Evolutionary conservation across 2,888 invertebrate genomes (phyloP).

Genomic region (Mantis religiosa): DNA sequence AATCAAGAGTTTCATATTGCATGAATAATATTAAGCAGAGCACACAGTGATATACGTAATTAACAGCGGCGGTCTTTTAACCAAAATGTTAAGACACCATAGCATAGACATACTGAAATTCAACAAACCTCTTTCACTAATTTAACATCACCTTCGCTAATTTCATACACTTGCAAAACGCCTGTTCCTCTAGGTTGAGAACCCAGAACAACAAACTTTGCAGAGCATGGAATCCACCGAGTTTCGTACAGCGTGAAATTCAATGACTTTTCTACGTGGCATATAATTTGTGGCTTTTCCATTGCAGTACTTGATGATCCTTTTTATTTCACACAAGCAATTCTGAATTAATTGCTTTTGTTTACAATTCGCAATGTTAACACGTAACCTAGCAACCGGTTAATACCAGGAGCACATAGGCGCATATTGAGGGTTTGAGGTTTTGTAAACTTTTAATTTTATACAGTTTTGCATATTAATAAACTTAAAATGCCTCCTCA

Average conservation of each 20-base stretch:
- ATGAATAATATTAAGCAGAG: background rate
- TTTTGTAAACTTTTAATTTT: background rate
- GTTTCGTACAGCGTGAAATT: slow-evolving; percentile 85
- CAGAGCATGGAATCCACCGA: slow-evolving; percentile 94
- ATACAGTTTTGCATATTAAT: background rate
- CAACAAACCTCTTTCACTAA: slow-evolving; percentile 58
- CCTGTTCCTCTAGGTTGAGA: slow-evolving; percentile 82
- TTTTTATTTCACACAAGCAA: background rate
- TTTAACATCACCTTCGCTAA: slow-evolving; percentile 68
- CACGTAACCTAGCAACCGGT: background rate
- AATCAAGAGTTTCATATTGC: background rate
- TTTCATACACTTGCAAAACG: slow-evolving; percentile 74
- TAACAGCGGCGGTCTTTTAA: background rate
- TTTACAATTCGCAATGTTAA: background rate
- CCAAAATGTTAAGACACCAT: background rate
- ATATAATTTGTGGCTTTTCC: slow-evolving; percentile 86
- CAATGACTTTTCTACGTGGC: slow-evolving; percentile 76
- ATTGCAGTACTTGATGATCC: slow-evolving; percentile 39
- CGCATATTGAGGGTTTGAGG: background rate
- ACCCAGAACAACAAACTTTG: slow-evolving; percentile 87
- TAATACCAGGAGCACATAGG: background rate
- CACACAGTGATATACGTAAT: background rate
- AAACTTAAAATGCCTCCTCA: background rate
- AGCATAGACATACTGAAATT: background rate
- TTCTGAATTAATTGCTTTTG: background rate